Percentiles rank a stretch among this genome's conserved stretches.
phyloP scores from a whole-genome alignment of 2,113 vertebrate genomes.

The Pangasianodon gigas region DNA sequence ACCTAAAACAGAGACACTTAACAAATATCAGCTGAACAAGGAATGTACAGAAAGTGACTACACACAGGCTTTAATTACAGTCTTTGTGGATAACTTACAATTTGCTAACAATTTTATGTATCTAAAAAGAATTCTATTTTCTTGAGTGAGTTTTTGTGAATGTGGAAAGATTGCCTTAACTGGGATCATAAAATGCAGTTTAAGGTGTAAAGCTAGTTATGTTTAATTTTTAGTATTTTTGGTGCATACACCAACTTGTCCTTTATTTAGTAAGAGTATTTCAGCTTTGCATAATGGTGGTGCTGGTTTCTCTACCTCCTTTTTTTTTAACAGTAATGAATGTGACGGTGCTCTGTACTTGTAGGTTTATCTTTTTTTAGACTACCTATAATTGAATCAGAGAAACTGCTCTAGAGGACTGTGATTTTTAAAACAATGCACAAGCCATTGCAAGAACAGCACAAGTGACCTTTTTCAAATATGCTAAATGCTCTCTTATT shows the following conservation, averaged over 20 bases:
- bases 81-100: conserved; percentile 70
- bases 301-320: conserved; percentile 59
- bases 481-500: not conserved
- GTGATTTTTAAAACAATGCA: not conserved
- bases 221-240: conserved; percentile 57
- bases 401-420: not conserved
- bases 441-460: not conserved
- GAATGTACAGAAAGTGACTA: not conserved
- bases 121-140: conserved; percentile 72
- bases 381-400: not conserved
- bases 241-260: conserved; percentile 32
- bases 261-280: conserved; percentile 58
- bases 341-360: conserved; percentile 54
- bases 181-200: conserved; percentile 65
- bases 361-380: conserved; percentile 37
- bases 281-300: conserved; percentile 62
- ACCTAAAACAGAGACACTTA: conserved; percentile 37
- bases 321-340: conserved; percentile 66
- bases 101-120: conserved; percentile 72
- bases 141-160: conserved; percentile 61
- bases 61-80: conserved; percentile 64
- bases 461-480: not conserved
- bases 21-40: conserved; percentile 52
- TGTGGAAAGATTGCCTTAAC: conserved; percentile 56
- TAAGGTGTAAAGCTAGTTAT: conserved; percentile 46